phyloP scores from a whole-genome alignment of 92 coral and sea anemone species.

The Zoanthus sansibaricus region DNA sequence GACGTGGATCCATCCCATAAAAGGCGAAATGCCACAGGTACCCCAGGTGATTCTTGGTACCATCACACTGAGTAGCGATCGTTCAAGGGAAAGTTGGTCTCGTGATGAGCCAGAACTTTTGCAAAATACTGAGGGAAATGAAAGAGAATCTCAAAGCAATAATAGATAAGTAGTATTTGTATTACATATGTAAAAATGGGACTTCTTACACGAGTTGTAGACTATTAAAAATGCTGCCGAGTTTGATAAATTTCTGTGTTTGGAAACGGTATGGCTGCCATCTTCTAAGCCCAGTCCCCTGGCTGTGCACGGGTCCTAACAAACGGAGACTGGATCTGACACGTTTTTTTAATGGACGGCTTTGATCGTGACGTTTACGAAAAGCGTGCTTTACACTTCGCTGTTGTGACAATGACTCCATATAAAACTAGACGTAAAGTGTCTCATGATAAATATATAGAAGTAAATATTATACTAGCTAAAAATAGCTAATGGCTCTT shows the following conservation, averaged over 20 bases:
- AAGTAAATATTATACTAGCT: too few species aligned
- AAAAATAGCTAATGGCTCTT: too few species aligned
- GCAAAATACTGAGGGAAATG: too few species aligned
- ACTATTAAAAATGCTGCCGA: neutral
- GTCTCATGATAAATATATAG: too few species aligned
- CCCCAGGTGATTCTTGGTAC: constrained; percentile 6
- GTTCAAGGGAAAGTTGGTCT: neutral
- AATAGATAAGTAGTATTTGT: too few species aligned
- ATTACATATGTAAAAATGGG: neutral
- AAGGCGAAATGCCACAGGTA: neutral
- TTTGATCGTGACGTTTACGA: too few species aligned
- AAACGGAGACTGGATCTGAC: too few species aligned
- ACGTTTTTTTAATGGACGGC: too few species aligned
- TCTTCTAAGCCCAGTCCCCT: constrained; percentile 12
- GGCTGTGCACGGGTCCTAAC: neutral
- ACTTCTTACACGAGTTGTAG: neutral
- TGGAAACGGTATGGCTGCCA: neutral
- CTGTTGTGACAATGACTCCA: too few species aligned
- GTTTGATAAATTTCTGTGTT: neutral
- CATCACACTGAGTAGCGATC: neutral
- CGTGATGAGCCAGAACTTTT: neutral
- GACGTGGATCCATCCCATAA: constrained; percentile 22
- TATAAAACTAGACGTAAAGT: too few species aligned
- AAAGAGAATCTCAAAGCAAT: too few species aligned
- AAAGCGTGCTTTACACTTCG: too few species aligned